Conservation (phyloP, 2,888 invertebrate genomes). For the Tachina grossa region DNA sequence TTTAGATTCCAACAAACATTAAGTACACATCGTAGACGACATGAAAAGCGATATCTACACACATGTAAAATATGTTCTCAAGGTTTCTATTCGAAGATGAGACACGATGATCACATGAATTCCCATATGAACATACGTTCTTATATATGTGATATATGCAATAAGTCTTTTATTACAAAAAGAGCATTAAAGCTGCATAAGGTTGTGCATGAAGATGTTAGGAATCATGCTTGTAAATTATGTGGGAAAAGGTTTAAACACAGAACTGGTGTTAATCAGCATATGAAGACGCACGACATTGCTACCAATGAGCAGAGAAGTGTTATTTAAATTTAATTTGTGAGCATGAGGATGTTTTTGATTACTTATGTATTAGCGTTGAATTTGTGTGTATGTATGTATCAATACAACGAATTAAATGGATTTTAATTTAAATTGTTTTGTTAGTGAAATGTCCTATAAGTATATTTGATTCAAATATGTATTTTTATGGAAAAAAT, state of each 20-base stretch:
- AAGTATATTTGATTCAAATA: too few relatives aligned
- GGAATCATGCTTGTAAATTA: conserved; percentile 62
- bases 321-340: conserved; percentile 1
- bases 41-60: conserved; percentile 63
- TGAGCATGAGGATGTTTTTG: background rate
- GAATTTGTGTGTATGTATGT: background rate
- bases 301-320: conserved; percentile 51
- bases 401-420: background rate
- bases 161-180: conserved; percentile 66
- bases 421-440: background rate
- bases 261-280: conserved; percentile 61
- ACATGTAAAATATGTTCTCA: conserved; percentile 62
- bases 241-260: conserved; percentile 67
- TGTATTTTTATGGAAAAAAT: too few relatives aligned
- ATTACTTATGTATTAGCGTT: background rate
- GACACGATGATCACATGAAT: conserved; percentile 64
- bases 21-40: conserved; percentile 60
- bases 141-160: conserved; percentile 64
- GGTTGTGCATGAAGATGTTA: conserved; percentile 62
- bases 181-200: conserved; percentile 63
- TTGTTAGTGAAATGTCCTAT: background rate
- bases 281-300: conserved; percentile 64
- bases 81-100: conserved; percentile 63
- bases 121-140: conserved; percentile 66
- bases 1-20: conserved; percentile 57